phyloP scores from a whole-genome alignment of 2,113 vertebrate genomes.

The Scophthalmus maximus region DNA sequence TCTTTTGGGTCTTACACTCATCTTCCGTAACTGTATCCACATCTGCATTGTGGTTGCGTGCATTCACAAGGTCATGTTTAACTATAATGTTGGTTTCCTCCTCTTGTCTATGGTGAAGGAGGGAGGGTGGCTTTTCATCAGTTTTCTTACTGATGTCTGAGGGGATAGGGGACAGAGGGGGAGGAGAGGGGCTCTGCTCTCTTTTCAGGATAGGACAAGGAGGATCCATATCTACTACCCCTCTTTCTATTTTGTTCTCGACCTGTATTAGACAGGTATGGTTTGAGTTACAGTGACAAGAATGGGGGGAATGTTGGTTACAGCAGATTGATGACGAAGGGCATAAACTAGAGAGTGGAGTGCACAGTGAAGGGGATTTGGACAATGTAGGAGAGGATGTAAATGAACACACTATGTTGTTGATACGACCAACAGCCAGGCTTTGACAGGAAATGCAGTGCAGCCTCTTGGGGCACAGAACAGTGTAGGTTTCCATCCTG shows the following conservation, averaged over 20 bases:
- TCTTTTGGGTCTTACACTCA: slow-evolving; percentile 57
- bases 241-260: slow-evolving; percentile 57
- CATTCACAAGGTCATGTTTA: slow-evolving; percentile 25
- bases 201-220: slow-evolving; percentile 66
- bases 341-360: slow-evolving; percentile 40
- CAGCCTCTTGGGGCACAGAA: slow-evolving; percentile 85
- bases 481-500: slow-evolving; percentile 75
- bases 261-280: slow-evolving; percentile 64
- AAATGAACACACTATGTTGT: slow-evolving; percentile 76
- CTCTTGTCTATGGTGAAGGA: slow-evolving; percentile 84
- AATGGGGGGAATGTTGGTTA: slow-evolving; percentile 78
- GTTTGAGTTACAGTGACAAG: slow-evolving; percentile 65
- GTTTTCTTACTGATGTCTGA: slow-evolving; percentile 81
- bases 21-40: slow-evolving; percentile 17
- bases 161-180: slow-evolving; percentile 89
- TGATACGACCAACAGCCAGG: slow-evolving; percentile 79
- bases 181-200: slow-evolving; percentile 88
- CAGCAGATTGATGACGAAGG: slow-evolving; percentile 76
- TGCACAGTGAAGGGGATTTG: slow-evolving; percentile 31
- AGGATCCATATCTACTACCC: slow-evolving; percentile 52
- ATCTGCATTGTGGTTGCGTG: slow-evolving; percentile 19
- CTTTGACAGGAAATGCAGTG: slow-evolving; percentile 86
- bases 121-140: slow-evolving; percentile 86
- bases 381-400: slow-evolving; percentile 37
- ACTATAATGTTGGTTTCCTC: slow-evolving; percentile 36